Conservation (phyloP, 2,797 vertebrate genomes). For the Myoxocephalus aenaeus region DNA sequence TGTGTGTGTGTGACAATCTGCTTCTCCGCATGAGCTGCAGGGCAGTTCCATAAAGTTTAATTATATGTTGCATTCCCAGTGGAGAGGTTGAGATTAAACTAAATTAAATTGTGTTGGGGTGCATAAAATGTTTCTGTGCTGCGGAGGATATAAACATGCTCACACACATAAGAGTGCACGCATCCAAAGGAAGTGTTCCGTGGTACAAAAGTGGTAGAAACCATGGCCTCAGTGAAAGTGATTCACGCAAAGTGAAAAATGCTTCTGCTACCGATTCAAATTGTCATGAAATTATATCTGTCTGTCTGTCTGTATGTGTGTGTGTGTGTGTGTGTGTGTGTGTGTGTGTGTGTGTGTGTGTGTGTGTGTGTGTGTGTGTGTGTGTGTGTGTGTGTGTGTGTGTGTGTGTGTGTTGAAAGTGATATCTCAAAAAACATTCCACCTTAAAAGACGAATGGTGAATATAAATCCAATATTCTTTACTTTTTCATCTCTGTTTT, state of each 20-base stretch:
- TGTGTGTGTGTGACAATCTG: constrained; percentile 50
- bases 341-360: too few relatives aligned
- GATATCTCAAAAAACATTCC: too few relatives aligned
- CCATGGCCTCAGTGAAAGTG: not conserved
- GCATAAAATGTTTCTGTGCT: constrained; percentile 77
- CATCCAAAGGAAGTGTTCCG: constrained; percentile 24
- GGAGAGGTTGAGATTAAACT: constrained; percentile 85
- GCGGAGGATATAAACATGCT: constrained; percentile 46
- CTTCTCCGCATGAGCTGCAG: constrained; percentile 75
- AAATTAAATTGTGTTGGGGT: constrained; percentile 86
- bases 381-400: too few relatives aligned
- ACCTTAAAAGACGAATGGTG: not conserved
- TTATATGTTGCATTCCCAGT: constrained; percentile 84
- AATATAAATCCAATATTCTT: not conserved
- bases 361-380: not conserved
- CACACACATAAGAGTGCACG: not conserved
- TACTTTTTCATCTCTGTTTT: not conserved
- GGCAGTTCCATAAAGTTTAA: constrained; percentile 86
- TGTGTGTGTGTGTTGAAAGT: not conserved
- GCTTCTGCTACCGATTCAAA: constrained; percentile 7
- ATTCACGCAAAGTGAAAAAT: constrained; percentile 13
- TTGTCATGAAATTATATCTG: not conserved
- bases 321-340: too few relatives aligned
- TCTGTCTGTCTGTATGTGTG: not conserved
- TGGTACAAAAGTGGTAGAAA: constrained; percentile 10